Evolutionary conservation across 2,113 vertebrate genomes (phyloP), one percentile per base, ranked within the genome.

Genomic region (Oreochromis niloticus): DNA sequence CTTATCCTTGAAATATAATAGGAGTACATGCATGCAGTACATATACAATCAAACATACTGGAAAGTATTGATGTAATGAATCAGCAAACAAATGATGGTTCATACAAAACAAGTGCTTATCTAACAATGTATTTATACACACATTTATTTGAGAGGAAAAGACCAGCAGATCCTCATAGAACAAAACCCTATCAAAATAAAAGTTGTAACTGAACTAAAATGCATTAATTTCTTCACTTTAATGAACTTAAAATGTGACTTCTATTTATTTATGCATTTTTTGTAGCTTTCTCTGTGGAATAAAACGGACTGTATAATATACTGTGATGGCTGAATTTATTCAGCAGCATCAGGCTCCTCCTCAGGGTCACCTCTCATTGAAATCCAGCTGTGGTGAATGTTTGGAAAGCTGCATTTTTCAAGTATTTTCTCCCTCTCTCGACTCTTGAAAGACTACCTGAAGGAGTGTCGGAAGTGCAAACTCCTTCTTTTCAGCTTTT

Each of bases 401-500:
- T 73, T 12, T 61, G 46, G 41, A 91, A 81, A 85, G 81, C 48
- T 84, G 83, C 41, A 80, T 85, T 83, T 80, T 84, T 94, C 87
- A 92, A 94, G 90, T 89, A 86, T 68, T 9, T 10, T 52, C 55
- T 12, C 61, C 57, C 30, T 82, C 57, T 79, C 22, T 68, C 17
- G 73, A 19, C 1, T 6, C 14, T 2, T 9, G 30, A 6, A 0
- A 5, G 22, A 86, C 93, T 97, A 97, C 94, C 97, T 95, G 96
- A 97, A 96, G 83, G 97, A 97, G 91, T 97, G 97, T 7, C 96
- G 94, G 95, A 97, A 97, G 87, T 97, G 96, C 11, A 97, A 93
- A 48, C 97, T 98, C 86, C 97, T 96, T 4, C 97, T 89, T 30
- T 97, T 97, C 88, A 98, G 95, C 85, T 97, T 97, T 85, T 98